Conservation (phyloP, 2,113 vertebrate species). For the Gobius niger region DNA sequence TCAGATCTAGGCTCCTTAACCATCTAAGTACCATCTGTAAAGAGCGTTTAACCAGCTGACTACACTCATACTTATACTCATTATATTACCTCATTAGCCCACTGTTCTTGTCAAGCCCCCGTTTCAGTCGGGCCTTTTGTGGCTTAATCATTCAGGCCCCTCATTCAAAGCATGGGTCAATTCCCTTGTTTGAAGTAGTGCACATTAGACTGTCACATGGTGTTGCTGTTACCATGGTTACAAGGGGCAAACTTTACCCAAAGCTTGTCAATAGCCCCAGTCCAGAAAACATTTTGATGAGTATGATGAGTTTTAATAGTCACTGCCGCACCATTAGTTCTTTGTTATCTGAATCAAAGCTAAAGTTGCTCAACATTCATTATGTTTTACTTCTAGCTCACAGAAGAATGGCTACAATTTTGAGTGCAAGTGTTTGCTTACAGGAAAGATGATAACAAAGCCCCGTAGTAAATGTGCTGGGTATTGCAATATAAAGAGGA, state of each 20-base stretch:
- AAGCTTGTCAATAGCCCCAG: slow-evolving; percentile 15
- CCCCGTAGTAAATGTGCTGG: not conserved
- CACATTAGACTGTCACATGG: slow-evolving; percentile 40
- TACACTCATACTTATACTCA: too few relatives aligned
- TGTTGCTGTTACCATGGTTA: slow-evolving; percentile 38
- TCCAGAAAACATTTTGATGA: not conserved
- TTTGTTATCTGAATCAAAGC: not conserved
- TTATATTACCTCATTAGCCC: too few relatives aligned
- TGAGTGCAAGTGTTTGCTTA: slow-evolving; percentile 17
- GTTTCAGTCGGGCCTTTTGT: not conserved
- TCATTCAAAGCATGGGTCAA: slow-evolving; percentile 20
- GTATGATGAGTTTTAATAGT: not conserved
- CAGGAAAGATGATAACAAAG: not conserved
- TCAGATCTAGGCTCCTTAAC: slow-evolving; percentile 31
- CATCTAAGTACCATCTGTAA: slow-evolving; percentile 45
- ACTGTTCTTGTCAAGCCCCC: not conserved
- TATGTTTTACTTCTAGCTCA: not conserved
- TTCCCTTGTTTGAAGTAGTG: slow-evolving; percentile 35
- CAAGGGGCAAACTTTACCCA: slow-evolving; percentile 22
- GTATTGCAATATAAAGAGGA: not conserved
- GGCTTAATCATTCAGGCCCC: slow-evolving; percentile 13
- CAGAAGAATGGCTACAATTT: not conserved
- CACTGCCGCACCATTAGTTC: not conserved
- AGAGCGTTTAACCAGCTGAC: slow-evolving; percentile 40
- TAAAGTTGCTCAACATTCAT: not conserved